Evolutionary conservation across 2,113 vertebrate species (phyloP), one percentile per base, ranked within the genome.

Genomic region (Spermophilus dauricus): DNA sequence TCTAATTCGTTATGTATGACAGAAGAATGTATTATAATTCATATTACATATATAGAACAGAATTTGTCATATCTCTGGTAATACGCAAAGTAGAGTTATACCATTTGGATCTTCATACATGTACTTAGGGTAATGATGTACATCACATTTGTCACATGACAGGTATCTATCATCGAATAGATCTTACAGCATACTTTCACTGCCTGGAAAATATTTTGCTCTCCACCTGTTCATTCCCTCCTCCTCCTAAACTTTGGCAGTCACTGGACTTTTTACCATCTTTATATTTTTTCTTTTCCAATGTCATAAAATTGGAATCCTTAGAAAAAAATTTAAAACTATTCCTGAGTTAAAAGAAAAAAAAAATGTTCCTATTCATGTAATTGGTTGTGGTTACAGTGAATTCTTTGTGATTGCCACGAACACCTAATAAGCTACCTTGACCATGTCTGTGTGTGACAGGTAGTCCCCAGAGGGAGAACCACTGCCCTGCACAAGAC

Each of bases 151-250:
- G 45, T 45, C 45, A 9, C 8, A 45, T 63, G n/a, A 18, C 39
- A 20, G 48, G 30, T 12, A 5, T 18, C n/a, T 0, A 8, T 42
- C 75, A 14, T 20, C 24, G 13, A 5, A 4, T 4, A 7, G 26
- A 48, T 17, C 61, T 12, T 6, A 28, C 2, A n/a, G 42, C 76
- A 30, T 22, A 5, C 18, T 69, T 61, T 58, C 48, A 26, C 67
- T 70, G 58, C 65, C 83, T 28, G 37, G 22, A 67, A 86, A 86
- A 11, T 10, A 26, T 73, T 45, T 42, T 42, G 2, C 14, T 4
- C 51, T 48, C 51, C 11, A 14, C 28, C 14, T 18, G 0, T 26
- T 93, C 39, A 4, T 30, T 8, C 4, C 51, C 17, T 12, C 24
- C 5, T 9, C 5, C 10, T 69, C 26, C 22, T 16, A 61, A n/a